Base-by-base conservation (phyloP, 2,797 vertebrate species). In the Helostoma temminkii region DNA sequence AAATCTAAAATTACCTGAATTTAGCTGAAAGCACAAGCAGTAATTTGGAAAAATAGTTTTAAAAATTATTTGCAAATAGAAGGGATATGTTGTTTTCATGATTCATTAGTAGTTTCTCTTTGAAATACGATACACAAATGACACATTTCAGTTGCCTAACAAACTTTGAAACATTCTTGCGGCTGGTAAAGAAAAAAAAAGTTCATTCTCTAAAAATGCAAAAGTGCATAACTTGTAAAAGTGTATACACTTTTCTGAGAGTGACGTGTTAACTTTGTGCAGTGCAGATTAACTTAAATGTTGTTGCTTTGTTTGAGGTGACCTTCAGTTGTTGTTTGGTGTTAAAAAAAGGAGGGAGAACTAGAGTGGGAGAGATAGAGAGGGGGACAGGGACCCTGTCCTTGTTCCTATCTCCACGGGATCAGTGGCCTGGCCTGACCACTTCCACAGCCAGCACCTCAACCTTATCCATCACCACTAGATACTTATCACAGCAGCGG, bases 401-500 rank as follows among this genome's bases (percentile, higher is more conserved):
- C 94, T 95, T 94, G 93, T 89, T 92, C 91, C 90, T 94, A 95
- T 94, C 94, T 36, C 90, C 85, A 91, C 76, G 74, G 89, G 93
- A 94, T 94, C 93, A 89, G 89, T 91, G 91, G 90, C 90, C 90
- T 86, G 92, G 88, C 81, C 91, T 94, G 93, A 93, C 92, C 92
- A 88, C 91, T 92, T 93, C 87, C 92, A 91, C 91, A 92, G 86
- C 92, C 86, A 90, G 87, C 85, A 92, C 89, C 91, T 92, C 92
- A 92, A 93, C 93, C 94, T 89, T 93, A 94, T 94, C 93, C 92
- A 94, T 94, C 94, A 93, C 90, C 74, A 82, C 76, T 69, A 91
- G 94, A 95, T 94, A 91, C 83, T 93, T 93, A 94, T 95, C 93
- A 89, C 83, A 86, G 66, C 34, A 58, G 79, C 84, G 82, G 88